Conservation (phyloP, 2,797 vertebrate genomes). For the Smutsia gigantea region DNA sequence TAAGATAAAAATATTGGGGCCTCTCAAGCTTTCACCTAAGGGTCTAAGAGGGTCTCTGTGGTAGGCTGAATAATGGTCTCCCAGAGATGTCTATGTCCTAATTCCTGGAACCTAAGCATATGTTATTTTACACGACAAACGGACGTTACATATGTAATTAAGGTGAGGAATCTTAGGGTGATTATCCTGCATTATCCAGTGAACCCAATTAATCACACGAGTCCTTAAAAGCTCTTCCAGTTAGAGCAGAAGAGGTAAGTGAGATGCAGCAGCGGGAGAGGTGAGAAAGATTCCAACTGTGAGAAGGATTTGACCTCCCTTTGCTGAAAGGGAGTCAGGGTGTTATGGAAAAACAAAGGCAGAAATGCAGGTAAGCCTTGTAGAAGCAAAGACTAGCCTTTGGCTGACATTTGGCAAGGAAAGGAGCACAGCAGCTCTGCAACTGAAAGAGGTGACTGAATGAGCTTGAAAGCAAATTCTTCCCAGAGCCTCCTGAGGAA, state of each 20-base stretch:
- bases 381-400: neutral
- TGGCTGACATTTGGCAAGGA: neutral
- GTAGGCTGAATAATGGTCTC: neutral
- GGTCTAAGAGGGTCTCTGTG: neutral
- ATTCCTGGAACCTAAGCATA: neutral
- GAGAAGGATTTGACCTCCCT: neutral
- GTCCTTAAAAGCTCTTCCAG: neutral
- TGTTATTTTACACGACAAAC: neutral
- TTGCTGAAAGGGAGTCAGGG: neutral
- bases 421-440: neutral
- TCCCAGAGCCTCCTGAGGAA: neutral
- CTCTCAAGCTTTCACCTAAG: neutral
- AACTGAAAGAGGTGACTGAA: neutral
- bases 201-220: neutral
- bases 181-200: neutral
- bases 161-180: neutral
- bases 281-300: neutral
- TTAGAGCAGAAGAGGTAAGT: neutral
- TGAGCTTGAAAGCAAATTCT: neutral
- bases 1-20: neutral
- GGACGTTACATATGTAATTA: neutral
- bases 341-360: neutral
- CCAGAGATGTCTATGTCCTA: neutral
- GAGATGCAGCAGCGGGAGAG: neutral
- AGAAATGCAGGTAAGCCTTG: neutral